Conservation (phyloP, 1,140 invertebrate genomes). For the Heliconius melpomene region DNA sequence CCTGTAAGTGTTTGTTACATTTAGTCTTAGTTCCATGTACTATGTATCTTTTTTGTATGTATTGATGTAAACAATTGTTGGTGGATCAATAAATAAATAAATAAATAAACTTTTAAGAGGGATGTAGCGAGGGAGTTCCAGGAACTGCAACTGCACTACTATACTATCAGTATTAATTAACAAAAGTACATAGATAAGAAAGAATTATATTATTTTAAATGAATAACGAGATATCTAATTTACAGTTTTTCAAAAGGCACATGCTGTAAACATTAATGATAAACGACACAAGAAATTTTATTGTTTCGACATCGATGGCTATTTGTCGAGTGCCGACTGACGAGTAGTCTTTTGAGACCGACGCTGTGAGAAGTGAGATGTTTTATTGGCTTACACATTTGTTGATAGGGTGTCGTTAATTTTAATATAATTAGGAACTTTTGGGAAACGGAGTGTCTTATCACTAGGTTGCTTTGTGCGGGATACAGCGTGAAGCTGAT, state of each 20-base stretch:
- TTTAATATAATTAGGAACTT: not conserved
- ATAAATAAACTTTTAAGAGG: too few species aligned
- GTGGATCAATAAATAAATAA: too few species aligned
- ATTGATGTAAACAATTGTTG: too few species aligned
- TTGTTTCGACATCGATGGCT: constrained; percentile 31
- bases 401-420: not conserved
- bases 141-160: not conserved
- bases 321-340: constrained; percentile 26
- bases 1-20: too few species aligned
- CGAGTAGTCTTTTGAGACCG: constrained; percentile 25
- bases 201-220: not conserved
- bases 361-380: constrained; percentile 32
- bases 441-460: too few species aligned
- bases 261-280: too few species aligned
- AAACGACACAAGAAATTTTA: constrained; percentile 27
- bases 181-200: not conserved
- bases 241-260: too few species aligned
- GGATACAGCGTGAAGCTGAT: too few species aligned
- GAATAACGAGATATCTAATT: not conserved
- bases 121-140: too few species aligned
- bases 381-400: constrained; percentile 29
- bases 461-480: too few species aligned
- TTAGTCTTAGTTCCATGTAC: too few species aligned
- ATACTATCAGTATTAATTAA: not conserved
- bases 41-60: too few species aligned